Percentiles rank a stretch among this genome's conserved stretches.
Conservation (phyloP, 2,113 vertebrate genomes). For the Sarotherodon lohbergeri region DNA sequence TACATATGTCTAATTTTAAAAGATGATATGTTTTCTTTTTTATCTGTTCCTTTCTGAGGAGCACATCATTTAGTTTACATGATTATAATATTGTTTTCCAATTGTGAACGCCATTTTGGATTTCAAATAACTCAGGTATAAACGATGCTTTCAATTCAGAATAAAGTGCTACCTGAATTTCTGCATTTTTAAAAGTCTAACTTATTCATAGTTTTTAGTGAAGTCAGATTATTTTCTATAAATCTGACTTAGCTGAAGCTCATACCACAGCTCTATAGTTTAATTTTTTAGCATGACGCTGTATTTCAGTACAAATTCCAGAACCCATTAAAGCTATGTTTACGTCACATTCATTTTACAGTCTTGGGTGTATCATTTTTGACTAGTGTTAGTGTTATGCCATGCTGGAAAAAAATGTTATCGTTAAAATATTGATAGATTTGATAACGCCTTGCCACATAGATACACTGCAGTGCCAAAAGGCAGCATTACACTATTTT, state of each 20-base stretch:
- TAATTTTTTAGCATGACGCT: not conserved
- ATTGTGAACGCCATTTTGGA: not conserved
- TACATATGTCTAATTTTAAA: not conserved
- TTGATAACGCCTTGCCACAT: not conserved
- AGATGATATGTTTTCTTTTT: not conserved
- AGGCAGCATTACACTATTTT: not conserved
- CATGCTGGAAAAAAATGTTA: not conserved
- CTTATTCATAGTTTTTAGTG: not conserved
- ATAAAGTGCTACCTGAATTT: not conserved
- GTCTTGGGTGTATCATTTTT: not conserved
- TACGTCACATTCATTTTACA: not conserved
- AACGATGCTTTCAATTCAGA: not conserved
- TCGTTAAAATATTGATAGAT: conserved; percentile 8
- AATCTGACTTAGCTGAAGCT: not conserved
- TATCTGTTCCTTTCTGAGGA: not conserved
- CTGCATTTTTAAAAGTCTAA: not conserved
- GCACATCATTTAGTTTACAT: not conserved
- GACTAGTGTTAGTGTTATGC: not conserved
- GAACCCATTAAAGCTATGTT: not conserved
- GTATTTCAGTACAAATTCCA: not conserved
- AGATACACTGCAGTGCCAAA: not conserved
- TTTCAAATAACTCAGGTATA: not conserved
- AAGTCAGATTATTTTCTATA: not conserved
- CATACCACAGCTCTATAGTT: not conserved
- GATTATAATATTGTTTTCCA: not conserved